These are phyloP conservation scores for Tromatobia lineatoria DNA, from an alignment of 2,888 invertebrate species.

Conservation along the genomic window DNA sequence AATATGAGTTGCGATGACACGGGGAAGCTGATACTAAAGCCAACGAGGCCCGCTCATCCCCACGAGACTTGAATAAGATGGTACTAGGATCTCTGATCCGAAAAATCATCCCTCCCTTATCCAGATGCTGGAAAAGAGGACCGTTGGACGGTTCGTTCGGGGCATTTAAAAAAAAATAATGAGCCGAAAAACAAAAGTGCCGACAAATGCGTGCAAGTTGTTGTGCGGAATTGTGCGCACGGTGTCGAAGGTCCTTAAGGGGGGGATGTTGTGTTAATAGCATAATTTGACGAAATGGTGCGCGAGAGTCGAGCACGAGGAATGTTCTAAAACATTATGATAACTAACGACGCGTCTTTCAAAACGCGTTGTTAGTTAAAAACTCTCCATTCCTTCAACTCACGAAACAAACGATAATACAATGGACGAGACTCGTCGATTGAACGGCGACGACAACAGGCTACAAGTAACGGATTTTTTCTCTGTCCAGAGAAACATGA, in stretches of 20 bases:
- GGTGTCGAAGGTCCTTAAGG: conserved; percentile 6
- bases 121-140: conserved; percentile 1
- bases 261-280: conserved; percentile 16
- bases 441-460: neutral
- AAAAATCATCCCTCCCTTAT: conserved; percentile 41
- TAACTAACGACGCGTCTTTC: conserved; percentile 39
- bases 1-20: conserved; percentile 99
- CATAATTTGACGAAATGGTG: conserved; percentile 46
- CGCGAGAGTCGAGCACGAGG: conserved; percentile 16
- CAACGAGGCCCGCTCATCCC: conserved; percentile 85
- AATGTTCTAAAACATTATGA: conserved; percentile 32
- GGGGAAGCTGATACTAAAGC: conserved; percentile 97
- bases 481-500: neutral
- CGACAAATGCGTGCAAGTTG: conserved; percentile 20
- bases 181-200: conserved; percentile 22
- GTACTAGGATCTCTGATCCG: conserved; percentile 51
- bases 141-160: conserved; percentile 39
- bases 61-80: conserved; percentile 79
- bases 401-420: neutral
- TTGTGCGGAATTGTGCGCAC: neutral
- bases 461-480: neutral
- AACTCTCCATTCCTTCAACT: conserved; percentile 18
- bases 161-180: conserved; percentile 5
- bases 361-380: too few relatives aligned
- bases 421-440: conserved; percentile 5